Base-by-base conservation (phyloP, 1,140 invertebrate species). In the Macrotrachela quadricornifera region DNA sequence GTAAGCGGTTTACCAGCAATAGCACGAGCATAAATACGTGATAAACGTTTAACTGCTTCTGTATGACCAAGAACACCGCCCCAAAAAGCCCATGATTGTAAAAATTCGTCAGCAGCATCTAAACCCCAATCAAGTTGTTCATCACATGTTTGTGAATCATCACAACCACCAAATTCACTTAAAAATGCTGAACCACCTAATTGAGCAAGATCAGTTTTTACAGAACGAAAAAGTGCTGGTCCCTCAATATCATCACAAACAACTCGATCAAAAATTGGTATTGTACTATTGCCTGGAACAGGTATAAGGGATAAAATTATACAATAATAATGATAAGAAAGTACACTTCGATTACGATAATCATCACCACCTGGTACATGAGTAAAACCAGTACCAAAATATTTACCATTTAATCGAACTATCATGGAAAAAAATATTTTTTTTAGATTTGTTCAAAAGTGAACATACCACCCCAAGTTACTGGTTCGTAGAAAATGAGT, bases 41-140 rank as follows among this genome's bases (percentile, higher is more conserved):
- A 30, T 4, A 30, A 2, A 30, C 21, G 21, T 30, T 30, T 2
- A 30, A 30, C 8, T 30, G 21, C 21, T 30, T 2, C 2, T 30
- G 21, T 2, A 30, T 30, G 21, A 2, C 21, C 21, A 8, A 30
- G 8, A 30, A 30, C 21, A 30, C 8, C 58, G 51, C 63, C 61
- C 61, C 61, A 63, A 49, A 63, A 63, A 10, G 58, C 59, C 61
- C 61, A 63, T 16, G 61, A 61, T 45, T 59, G 59, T 17, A 60
- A 46, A 45, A 46, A 21, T 17, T 57, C 46, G 42, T 63, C 60
- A 17, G 59, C 52, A 46, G 38, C 37, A 45, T 56, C 38, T 30
- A 30, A 30, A 30, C 21, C 21, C 45, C 38, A 18, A 45, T 56
- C 38, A 30, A 30, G 21, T 30, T 30, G 21, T 49, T 43, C 37